These are phyloP conservation scores for Epiblema foenella DNA, from an alignment of 2,888 invertebrate genomes.

Conservation along the genomic window DNA sequence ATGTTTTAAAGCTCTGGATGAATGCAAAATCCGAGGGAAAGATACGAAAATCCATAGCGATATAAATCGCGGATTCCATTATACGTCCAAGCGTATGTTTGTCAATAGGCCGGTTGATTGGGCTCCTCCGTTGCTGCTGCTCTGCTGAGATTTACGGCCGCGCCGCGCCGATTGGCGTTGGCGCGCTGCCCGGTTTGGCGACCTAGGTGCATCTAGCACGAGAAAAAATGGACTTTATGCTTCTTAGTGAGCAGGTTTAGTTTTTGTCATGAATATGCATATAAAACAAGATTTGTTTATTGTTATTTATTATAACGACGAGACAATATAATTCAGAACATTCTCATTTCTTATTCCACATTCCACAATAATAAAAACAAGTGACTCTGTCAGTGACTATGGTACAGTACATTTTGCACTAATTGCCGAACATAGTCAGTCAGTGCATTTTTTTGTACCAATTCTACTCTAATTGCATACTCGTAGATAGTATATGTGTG, in stretches of 20 bases:
- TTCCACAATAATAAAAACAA: no score
- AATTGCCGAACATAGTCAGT: no score
- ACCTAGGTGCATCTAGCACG: slow-evolving; percentile 12
- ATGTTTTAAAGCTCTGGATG: slow-evolving; percentile 42
- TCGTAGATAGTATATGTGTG: no score
- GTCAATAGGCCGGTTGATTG: slow-evolving; percentile 81
- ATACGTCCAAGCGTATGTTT: slow-evolving; percentile 78
- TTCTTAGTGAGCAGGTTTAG: neutral
- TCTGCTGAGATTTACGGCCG: slow-evolving; percentile 57
- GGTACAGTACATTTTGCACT: no score
- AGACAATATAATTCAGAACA: no score
- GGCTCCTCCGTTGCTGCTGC: slow-evolving; percentile 70
- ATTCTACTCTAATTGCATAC: no score
- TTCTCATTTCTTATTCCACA: no score
- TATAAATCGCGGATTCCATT: slow-evolving; percentile 77
- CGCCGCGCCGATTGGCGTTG: slow-evolving; percentile 44
- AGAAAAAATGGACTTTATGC: neutral
- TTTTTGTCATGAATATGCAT: neutral
- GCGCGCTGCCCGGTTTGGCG: slow-evolving; percentile 41
- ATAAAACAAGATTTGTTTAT: neutral
- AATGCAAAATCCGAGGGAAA: slow-evolving; percentile 45
- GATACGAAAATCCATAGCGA: slow-evolving; percentile 57
- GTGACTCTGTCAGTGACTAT: no score
- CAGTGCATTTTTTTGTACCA: no score
- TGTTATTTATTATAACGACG: no score